These are phyloP conservation scores for Tinea trinotella DNA, from an alignment of 2,888 invertebrate species.

Conservation along the genomic window DNA sequence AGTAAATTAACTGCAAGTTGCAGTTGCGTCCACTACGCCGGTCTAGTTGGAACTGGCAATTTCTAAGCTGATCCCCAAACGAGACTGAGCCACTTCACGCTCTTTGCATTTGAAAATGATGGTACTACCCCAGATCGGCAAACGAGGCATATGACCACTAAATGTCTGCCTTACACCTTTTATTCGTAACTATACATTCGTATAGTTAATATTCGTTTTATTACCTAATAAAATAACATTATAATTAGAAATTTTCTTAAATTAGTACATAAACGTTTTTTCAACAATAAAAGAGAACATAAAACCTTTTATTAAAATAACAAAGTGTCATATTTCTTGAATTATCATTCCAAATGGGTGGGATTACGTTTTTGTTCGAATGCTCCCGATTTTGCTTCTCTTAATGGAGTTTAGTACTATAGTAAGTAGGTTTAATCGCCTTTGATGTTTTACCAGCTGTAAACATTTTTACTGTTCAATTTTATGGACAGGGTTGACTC, in stretches of 20 bases:
- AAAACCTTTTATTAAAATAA: conserved; percentile 1
- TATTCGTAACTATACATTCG: no score
- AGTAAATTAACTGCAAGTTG: no score
- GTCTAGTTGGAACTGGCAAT: no score
- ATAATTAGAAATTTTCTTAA: not conserved
- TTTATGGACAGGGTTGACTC: conserved; percentile 31
- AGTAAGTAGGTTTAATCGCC: conserved; percentile 30
- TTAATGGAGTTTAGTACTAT: conserved; percentile 4
- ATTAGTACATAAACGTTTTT: not conserved
- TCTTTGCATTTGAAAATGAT: no score
- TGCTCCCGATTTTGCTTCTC: not conserved
- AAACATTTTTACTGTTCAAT: conserved; percentile 40
- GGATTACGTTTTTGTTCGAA: not conserved
- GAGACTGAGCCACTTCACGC: no score
- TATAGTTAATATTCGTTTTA: no score
- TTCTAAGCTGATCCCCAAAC: no score
- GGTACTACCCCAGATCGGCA: no score
- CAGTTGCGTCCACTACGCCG: no score
- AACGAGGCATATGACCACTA: no score
- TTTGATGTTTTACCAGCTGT: conserved; percentile 41
- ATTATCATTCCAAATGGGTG: not conserved
- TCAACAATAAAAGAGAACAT: not conserved
- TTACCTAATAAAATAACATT: not conserved
- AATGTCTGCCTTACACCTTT: no score
- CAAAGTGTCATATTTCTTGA: conserved; percentile 2